Evolutionary conservation across 2,113 vertebrate species (phyloP).

Genomic region (Ictalurus punctatus): DNA sequence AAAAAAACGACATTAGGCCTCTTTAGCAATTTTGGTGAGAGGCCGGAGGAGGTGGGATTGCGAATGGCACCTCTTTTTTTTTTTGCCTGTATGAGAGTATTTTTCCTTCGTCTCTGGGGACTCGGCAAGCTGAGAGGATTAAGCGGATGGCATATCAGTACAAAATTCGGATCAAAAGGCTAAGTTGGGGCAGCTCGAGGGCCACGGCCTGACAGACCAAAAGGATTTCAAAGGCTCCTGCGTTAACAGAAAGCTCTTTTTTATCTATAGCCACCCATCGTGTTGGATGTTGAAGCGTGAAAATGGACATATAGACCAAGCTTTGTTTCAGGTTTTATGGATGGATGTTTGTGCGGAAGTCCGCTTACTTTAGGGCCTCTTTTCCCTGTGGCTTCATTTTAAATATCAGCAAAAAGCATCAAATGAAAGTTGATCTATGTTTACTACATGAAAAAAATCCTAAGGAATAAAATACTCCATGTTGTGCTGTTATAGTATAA

Average conservation of each 20-base stretch:
- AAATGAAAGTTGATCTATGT: background rate
- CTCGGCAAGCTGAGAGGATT: constrained; percentile 54
- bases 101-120: constrained; percentile 52
- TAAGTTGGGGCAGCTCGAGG: constrained; percentile 62
- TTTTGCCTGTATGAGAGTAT: constrained; percentile 32
- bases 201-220: constrained; percentile 61
- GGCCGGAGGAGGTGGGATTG: constrained; percentile 16
- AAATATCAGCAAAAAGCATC: background rate
- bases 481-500: background rate
- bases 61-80: background rate
- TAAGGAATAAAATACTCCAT: background rate
- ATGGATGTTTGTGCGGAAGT: constrained; percentile 37
- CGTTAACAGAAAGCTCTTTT: constrained; percentile 70
- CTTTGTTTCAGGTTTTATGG: constrained; percentile 56
- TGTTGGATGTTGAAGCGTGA: constrained; percentile 66
- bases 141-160: constrained; percentile 59
- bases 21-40: constrained; percentile 46
- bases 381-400: background rate
- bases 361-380: constrained; percentile 39
- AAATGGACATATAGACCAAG: constrained; percentile 61
- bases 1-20: constrained; percentile 69
- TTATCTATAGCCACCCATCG: constrained; percentile 63
- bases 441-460: background rate
- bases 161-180: constrained; percentile 67
- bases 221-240: constrained; percentile 70